phyloP scores from a whole-genome alignment of 2,797 vertebrate species.

The Hyperoplus lanceolatus region DNA sequence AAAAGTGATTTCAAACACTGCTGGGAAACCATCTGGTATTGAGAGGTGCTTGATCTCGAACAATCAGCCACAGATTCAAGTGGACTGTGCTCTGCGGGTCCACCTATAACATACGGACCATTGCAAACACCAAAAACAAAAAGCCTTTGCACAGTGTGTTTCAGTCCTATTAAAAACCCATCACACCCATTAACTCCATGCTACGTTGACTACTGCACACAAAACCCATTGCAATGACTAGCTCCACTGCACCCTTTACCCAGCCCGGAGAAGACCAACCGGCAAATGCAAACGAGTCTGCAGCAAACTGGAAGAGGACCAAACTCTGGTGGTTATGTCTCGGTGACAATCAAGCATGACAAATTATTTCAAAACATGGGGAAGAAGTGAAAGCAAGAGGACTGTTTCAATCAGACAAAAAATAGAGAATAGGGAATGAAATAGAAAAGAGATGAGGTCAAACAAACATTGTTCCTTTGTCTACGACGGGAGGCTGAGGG shows the following conservation, averaged over 20 bases:
- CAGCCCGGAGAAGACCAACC: slow-evolving; percentile 59
- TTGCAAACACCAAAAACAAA: slow-evolving; percentile 71
- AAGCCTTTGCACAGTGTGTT: slow-evolving; percentile 70
- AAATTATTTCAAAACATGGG: slow-evolving; percentile 62
- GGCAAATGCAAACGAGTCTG: slow-evolving; percentile 66
- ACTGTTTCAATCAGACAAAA: slow-evolving; percentile 36
- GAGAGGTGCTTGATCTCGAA: slow-evolving; percentile 58
- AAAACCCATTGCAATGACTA: slow-evolving; percentile 79
- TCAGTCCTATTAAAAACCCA: slow-evolving; percentile 79
- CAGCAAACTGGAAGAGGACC: slow-evolving; percentile 56
- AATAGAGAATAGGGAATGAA: slow-evolving; percentile 20
- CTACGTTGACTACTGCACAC: slow-evolving; percentile 67
- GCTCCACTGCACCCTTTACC: slow-evolving; percentile 76
- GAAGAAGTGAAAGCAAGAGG: slow-evolving; percentile 43
- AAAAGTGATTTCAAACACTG: slow-evolving; percentile 58
- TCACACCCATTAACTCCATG: slow-evolving; percentile 67
- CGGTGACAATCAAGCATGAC: slow-evolving; percentile 53
- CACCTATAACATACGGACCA: slow-evolving; percentile 62
- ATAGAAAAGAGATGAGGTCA: slow-evolving; percentile 22
- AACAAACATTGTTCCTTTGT: slow-evolving; percentile 33
- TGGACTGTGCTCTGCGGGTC: slow-evolving; percentile 34
- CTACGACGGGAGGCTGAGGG: slow-evolving; percentile 19
- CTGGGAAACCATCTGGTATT: slow-evolving; percentile 52
- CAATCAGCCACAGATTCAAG: slow-evolving; percentile 59
- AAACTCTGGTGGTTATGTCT: slow-evolving; percentile 51